A percentile compares a stretch with the other conserved stretches of the same genome.
phyloP scores from a whole-genome alignment of 2,797 vertebrate species.

The Denticeps clupeoides region DNA sequence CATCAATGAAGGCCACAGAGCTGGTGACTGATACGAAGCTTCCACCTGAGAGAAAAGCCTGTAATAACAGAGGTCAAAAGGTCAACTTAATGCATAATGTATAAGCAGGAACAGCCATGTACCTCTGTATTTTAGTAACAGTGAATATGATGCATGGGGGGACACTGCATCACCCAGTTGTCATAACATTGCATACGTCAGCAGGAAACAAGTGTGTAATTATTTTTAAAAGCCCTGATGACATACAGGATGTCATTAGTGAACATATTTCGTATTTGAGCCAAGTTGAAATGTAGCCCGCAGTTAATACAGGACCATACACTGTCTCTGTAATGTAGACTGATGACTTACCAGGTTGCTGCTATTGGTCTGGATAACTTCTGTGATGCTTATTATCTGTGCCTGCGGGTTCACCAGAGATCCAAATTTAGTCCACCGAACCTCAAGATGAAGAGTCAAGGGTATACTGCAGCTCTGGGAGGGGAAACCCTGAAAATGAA shows the following conservation, averaged over 20 bases:
- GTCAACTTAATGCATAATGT: background rate
- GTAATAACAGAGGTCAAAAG: background rate
- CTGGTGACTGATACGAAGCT: slow-evolving; percentile 51
- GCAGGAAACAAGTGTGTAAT: too few species aligned
- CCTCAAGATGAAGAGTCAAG: slow-evolving; percentile 65
- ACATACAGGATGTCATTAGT: too few species aligned
- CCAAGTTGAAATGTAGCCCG: too few species aligned
- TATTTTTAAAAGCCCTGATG: too few species aligned
- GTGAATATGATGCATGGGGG: too few species aligned
- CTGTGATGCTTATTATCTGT: slow-evolving; percentile 69
- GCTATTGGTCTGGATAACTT: slow-evolving; percentile 51
- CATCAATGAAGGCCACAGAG: slow-evolving; percentile 67
- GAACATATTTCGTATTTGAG: too few species aligned
- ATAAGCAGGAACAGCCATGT: background rate
- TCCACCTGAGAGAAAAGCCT: slow-evolving; percentile 34
- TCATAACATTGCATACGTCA: too few species aligned
- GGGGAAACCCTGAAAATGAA: background rate
- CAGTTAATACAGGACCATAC: too few species aligned
- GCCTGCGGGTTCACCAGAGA: slow-evolving; percentile 80
- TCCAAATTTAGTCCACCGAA: slow-evolving; percentile 85
- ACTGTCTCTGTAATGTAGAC: background rate
- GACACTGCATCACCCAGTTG: too few species aligned
- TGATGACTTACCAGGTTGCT: slow-evolving; percentile 61
- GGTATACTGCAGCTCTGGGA: slow-evolving; percentile 70
- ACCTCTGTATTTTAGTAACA: too few species aligned